phyloP scores from a whole-genome alignment of 2,888 invertebrate genomes.

The Trissoscelio sp. region DNA sequence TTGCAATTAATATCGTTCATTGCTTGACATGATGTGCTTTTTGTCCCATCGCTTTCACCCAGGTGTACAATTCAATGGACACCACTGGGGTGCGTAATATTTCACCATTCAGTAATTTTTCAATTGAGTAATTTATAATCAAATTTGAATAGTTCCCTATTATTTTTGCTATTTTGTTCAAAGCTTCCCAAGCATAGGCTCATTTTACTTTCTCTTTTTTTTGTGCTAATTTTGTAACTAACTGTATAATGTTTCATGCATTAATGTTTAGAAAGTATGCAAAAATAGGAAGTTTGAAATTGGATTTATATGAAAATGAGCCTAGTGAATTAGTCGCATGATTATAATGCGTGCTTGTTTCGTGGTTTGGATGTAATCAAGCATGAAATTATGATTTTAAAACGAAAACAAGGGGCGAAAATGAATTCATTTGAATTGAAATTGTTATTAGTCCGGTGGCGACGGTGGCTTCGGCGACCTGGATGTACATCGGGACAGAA shows the following conservation, averaged over 20 bases:
- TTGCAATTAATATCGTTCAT: constrained; percentile 60
- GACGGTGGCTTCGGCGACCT: constrained; percentile 82
- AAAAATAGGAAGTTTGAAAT: background rate
- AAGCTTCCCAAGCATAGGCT: constrained; percentile 16
- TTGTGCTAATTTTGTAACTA: background rate
- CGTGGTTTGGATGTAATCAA: constrained; percentile 55
- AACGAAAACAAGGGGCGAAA: constrained; percentile 26
- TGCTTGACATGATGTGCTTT: constrained; percentile 71
- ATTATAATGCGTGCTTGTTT: constrained; percentile 32
- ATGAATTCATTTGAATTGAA: constrained; percentile 73
- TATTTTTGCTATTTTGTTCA: constrained; percentile 9
- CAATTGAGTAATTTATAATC: constrained; percentile 13
- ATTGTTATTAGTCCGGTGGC: constrained; percentile 82
- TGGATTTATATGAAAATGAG: constrained; percentile 37
- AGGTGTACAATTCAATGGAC: constrained; percentile 78
- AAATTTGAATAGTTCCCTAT: background rate
- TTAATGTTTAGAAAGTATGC: background rate
- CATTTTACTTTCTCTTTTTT: constrained; percentile 8
- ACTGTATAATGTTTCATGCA: background rate
- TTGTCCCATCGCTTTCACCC: constrained; percentile 74
- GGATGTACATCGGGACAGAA: constrained; percentile 81
- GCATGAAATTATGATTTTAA: constrained; percentile 53
- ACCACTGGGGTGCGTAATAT: constrained; percentile 76
- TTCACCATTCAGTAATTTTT: constrained; percentile 25
- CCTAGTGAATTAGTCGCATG: constrained; percentile 42